Evolutionary conservation across 2,797 vertebrate genomes (phyloP), one percentile per base, ranked within the genome.

Genomic region (Tarsius wallacei): DNA sequence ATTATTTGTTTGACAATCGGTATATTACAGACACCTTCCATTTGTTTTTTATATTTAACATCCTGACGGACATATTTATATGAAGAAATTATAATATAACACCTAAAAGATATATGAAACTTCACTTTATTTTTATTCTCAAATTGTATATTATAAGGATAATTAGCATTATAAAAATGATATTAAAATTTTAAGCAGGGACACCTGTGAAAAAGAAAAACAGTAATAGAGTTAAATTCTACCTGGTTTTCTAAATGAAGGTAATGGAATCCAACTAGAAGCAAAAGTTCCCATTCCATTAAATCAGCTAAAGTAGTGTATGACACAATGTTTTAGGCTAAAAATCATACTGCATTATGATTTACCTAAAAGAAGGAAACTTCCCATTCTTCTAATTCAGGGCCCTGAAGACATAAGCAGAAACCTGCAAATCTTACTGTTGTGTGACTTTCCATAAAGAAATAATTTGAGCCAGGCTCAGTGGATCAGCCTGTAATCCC

Each of bases 61-160:
- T 47, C 15, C 74, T 76, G 47, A 86, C 11, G 22, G 17, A 10
- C 28, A 42, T 82, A 82, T 71, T 87, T 64, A 26, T 0, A 19
- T 90, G 90, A 78, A 24, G 21, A 36, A 91, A 53, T 63, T 22
- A 51, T 80, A 66, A 4, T 14, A 63, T 33, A 66, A 61, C 49
- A 53, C 21, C 64, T 80, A 87, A 12, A n/a, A 95, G 26, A 77
- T 49, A 70, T 36, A 33, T 63, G 11, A 80, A 77, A 81, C 70
- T 96, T 94, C 53, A 59, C 19, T 91, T 83, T 80, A 64, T 42
- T 83, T 94, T 93, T 66, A 78, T 74, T 49, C 36, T 92, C 57
- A 93, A 59, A 74, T 81, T 85, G 6, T 49, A 31, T 17, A 64
- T 24, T 82, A 26, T 71, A 95, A 77, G 22, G 2, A 63, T 33